A percentile compares a stretch with the other conserved stretches of the same genome.
phyloP scores from a whole-genome alignment of 1,140 invertebrate genomes.

The Papilio polytes region DNA sequence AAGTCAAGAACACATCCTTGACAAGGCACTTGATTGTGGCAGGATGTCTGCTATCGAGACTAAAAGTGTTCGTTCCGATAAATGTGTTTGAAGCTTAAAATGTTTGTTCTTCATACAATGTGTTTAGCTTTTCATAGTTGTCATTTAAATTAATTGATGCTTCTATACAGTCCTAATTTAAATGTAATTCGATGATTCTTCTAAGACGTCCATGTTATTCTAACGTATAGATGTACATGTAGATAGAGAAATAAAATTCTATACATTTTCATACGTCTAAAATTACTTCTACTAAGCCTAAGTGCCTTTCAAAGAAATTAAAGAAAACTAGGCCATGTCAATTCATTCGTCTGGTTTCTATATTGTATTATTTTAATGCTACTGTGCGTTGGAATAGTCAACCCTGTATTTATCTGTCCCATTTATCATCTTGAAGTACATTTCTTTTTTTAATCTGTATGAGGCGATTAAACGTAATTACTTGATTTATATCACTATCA shows the following conservation, averaged over 20 bases:
- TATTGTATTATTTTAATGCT: constrained; percentile 25
- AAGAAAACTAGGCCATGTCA: not conserved
- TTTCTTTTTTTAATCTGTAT: constrained; percentile 28
- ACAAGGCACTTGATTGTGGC: constrained; percentile 56
- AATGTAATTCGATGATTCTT: not conserved
- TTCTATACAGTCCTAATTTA: not conserved
- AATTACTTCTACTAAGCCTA: not conserved
- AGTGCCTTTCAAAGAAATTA: constrained; percentile 11
- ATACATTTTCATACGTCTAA: not conserved
- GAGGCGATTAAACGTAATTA: not conserved
- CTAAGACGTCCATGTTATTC: not conserved
- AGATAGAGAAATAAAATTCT: not conserved
- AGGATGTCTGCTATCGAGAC: constrained; percentile 65
- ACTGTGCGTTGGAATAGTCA: constrained; percentile 15
- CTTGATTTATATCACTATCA: not conserved
- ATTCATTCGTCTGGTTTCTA: constrained; percentile 28
- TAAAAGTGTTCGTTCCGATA: constrained; percentile 60
- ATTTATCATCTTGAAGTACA: constrained; percentile 19
- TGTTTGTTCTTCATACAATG: too few relatives aligned
- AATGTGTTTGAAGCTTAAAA: constrained; percentile 47
- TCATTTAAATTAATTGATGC: not conserved
- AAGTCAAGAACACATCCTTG: constrained; percentile 46
- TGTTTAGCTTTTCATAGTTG: not conserved
- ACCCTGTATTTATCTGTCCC: constrained; percentile 31
- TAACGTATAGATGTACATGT: not conserved